These are phyloP conservation scores for Drosophila lowei DNA, from an alignment of 1,140 invertebrate species.

Conservation along the genomic window DNA sequence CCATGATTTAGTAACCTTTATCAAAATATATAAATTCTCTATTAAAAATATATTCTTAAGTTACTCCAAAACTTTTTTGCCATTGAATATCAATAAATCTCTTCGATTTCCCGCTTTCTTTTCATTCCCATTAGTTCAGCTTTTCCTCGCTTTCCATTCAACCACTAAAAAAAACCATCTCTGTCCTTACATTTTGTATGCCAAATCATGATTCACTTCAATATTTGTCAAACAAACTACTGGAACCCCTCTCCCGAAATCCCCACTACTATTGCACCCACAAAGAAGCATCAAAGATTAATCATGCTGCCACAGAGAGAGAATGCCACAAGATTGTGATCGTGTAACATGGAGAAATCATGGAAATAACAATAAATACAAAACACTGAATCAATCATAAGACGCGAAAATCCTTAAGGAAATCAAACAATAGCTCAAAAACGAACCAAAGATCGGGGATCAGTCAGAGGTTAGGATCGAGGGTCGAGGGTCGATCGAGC, in stretches of 20 bases:
- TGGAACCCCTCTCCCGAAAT: not conserved
- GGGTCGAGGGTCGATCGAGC: slow-evolving; percentile 5
- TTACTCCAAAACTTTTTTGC: no score
- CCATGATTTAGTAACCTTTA: no score
- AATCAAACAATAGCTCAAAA: slow-evolving; percentile 50
- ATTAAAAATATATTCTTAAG: no score
- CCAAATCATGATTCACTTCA: slow-evolving; percentile 18
- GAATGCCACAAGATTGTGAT: slow-evolving; percentile 75
- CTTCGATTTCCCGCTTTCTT: no score
- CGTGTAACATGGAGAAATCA: slow-evolving; percentile 44
- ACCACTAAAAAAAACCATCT: not conserved
- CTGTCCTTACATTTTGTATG: slow-evolving; percentile 17
- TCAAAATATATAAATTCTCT: no score
- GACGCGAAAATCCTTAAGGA: slow-evolving; percentile 69
- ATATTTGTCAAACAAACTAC: slow-evolving; percentile 8
- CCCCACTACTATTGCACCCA: slow-evolving; percentile 33
- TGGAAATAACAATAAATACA: slow-evolving; percentile 59
- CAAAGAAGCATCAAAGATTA: slow-evolving; percentile 39
- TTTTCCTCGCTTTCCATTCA: not conserved
- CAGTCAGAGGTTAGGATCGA: slow-evolving; percentile 32
- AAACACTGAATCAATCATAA: slow-evolving; percentile 72
- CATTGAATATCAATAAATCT: no score
- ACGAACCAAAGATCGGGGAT: slow-evolving; percentile 33
- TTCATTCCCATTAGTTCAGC: slow-evolving; percentile 9
- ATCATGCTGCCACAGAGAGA: slow-evolving; percentile 38